phyloP scores from a whole-genome alignment of 37 sponge, comb jelly and placozoan genomes.

The Mnemiopsis leidyi region DNA sequence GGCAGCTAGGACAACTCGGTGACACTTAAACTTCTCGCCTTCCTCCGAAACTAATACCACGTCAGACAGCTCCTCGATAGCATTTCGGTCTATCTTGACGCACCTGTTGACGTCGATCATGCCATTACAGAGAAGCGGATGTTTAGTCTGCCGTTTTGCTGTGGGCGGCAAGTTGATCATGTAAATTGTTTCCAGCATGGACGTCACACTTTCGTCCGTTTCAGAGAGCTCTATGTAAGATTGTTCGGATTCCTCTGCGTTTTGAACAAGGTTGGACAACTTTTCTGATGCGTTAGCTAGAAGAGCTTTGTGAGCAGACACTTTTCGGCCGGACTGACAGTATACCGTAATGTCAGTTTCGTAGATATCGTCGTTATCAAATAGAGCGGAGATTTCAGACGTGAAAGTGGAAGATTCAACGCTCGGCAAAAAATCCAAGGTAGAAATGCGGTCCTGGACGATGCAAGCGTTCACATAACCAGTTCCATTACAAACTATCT shows the following conservation, averaged over 20 bases:
- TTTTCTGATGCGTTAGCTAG: not conserved
- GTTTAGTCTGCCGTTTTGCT: not conserved
- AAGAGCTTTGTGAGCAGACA: not conserved
- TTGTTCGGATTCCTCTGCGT: not conserved
- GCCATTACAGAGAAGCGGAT: not conserved
- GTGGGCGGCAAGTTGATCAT: not conserved
- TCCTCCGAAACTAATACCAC: constrained; percentile 9
- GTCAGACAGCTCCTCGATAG: not conserved
- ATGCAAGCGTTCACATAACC: constrained; percentile 8
- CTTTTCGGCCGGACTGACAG: not conserved
- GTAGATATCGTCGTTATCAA: constrained; percentile 6
- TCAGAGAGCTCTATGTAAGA: not conserved
- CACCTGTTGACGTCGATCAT: not conserved
- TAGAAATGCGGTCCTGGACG: constrained; percentile 13
- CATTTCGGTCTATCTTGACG: not conserved
- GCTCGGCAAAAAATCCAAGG: not conserved
- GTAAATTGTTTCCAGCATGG: constrained; percentile 23
- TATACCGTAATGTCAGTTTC: not conserved
- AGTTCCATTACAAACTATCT: constrained; percentile 22
- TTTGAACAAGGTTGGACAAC: not conserved
- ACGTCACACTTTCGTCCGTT: not conserved
- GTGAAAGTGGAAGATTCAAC: not conserved
- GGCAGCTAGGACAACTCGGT: not conserved
- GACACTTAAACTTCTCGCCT: not conserved
- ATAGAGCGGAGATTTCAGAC: not conserved